phyloP scores from a whole-genome alignment of 2,888 invertebrate species.

The Apoda limacodes region DNA sequence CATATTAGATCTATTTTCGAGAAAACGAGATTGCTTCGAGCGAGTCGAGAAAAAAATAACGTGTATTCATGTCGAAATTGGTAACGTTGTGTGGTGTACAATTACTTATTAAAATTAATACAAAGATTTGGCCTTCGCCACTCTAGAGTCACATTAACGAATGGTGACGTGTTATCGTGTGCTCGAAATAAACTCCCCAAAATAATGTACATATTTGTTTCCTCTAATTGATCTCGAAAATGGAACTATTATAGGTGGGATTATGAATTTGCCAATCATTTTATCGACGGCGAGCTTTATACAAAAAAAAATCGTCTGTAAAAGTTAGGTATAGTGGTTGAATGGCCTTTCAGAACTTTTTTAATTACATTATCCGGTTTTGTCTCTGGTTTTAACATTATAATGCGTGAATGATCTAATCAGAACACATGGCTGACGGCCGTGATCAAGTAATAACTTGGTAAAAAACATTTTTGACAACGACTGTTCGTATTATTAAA shows the following conservation, averaged over 20 bases:
- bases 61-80: conserved; percentile 60
- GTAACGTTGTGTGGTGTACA: conserved; percentile 57
- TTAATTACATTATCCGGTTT: conserved; percentile 23
- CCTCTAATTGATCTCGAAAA: conserved; percentile 28
- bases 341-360: no score
- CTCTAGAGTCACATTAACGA: no score
- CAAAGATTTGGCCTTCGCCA: conserved; percentile 44
- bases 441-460: conserved; percentile 19
- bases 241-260: conserved; percentile 28
- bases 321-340: no score
- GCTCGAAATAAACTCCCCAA: no score
- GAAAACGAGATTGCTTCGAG: conserved; percentile 60
- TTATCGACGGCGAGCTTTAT: no score
- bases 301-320: no score
- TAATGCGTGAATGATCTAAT: conserved; percentile 43
- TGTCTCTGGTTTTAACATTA: conserved; percentile 37
- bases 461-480: not conserved
- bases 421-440: conserved; percentile 27
- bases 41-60: conserved; percentile 47
- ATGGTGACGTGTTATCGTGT: no score
- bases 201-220: no score
- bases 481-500: not conserved
- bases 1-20: conserved; percentile 66
- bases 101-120: conserved; percentile 63
- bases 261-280: no score